Conservation (phyloP, 2,888 invertebrate genomes). For the Dicycla oo region DNA sequence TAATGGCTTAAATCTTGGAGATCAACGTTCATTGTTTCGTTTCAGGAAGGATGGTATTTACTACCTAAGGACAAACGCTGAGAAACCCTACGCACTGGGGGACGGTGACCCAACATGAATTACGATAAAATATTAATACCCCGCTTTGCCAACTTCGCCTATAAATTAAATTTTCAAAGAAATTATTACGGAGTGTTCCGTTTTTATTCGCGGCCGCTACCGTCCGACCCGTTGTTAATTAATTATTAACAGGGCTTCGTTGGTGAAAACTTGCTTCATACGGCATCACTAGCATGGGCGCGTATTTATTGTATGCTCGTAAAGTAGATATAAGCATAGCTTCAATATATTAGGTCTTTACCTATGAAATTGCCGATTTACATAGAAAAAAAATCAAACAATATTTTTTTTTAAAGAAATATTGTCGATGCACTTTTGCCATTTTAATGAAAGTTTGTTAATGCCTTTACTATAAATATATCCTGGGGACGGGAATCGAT, state of each 20-base stretch:
- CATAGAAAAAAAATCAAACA: no score
- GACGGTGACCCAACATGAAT: slow-evolving; percentile 68
- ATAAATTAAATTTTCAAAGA: slow-evolving; percentile 80
- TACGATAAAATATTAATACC: slow-evolving; percentile 77
- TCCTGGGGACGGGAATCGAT: no score
- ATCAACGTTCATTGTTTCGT: slow-evolving; percentile 80
- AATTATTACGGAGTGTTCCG: slow-evolving; percentile 72
- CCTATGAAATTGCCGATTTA: no score
- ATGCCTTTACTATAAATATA: no score
- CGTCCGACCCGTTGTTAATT: slow-evolving; percentile 62
- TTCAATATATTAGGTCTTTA: neutral
- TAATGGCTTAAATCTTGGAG: slow-evolving; percentile 78
- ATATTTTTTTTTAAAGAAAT: no score
- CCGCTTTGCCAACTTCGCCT: slow-evolving; percentile 78
- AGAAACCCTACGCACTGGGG: slow-evolving; percentile 87
- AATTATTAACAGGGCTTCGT: slow-evolving; percentile 57
- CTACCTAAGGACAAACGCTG: slow-evolving; percentile 89
- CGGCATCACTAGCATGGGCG: slow-evolving; percentile 29
- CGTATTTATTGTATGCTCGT: slow-evolving; percentile 34
- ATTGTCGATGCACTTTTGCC: no score
- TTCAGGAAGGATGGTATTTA: slow-evolving; percentile 90
- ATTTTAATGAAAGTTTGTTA: no score
- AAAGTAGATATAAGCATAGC: neutral
- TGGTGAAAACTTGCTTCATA: slow-evolving; percentile 43
- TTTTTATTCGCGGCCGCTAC: slow-evolving; percentile 67